A percentile compares a stretch with the other conserved stretches of the same genome.
Conservation (phyloP, 2,888 invertebrate species). For the Melanophora roralis region DNA sequence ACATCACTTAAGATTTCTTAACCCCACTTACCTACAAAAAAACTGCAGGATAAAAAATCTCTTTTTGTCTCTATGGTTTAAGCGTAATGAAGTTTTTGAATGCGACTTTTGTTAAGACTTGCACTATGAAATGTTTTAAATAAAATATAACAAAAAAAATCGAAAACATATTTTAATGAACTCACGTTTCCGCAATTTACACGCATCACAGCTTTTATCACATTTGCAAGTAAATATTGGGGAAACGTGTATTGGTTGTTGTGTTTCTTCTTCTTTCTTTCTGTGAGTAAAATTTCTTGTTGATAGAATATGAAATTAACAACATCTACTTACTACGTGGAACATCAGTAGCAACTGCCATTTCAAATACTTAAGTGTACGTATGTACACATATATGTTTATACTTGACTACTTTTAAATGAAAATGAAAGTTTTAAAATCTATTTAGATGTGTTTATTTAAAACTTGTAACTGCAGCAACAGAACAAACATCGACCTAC, state of each 20-base stretch:
- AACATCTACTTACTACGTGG: not conserved
- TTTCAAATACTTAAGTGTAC: too few relatives aligned
- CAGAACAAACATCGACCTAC: not conserved
- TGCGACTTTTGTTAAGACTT: not conserved
- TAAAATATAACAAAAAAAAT: not conserved
- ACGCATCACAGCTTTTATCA: slow-evolving; percentile 47
- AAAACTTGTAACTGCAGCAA: not conserved
- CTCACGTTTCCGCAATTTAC: slow-evolving; percentile 59
- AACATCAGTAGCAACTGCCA: not conserved
- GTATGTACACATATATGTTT: too few relatives aligned
- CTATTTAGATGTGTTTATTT: not conserved
- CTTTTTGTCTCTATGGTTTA: not conserved
- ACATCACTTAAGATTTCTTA: too few relatives aligned
- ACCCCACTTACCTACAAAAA: too few relatives aligned
- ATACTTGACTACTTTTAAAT: not conserved
- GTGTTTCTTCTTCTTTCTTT: not conserved
- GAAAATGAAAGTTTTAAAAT: not conserved
- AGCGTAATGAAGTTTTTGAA: not conserved
- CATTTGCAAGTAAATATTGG: slow-evolving; percentile 48
- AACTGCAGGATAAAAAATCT: too few relatives aligned
- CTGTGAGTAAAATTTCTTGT: not conserved
- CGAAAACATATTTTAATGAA: slow-evolving; percentile 22
- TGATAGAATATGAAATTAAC: not conserved
- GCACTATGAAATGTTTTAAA: slow-evolving; percentile 8
- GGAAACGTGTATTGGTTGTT: slow-evolving; percentile 29